These are phyloP conservation scores for Tilapia sparmanii DNA, from an alignment of 2,113 vertebrate species.

Conservation along the genomic window DNA sequence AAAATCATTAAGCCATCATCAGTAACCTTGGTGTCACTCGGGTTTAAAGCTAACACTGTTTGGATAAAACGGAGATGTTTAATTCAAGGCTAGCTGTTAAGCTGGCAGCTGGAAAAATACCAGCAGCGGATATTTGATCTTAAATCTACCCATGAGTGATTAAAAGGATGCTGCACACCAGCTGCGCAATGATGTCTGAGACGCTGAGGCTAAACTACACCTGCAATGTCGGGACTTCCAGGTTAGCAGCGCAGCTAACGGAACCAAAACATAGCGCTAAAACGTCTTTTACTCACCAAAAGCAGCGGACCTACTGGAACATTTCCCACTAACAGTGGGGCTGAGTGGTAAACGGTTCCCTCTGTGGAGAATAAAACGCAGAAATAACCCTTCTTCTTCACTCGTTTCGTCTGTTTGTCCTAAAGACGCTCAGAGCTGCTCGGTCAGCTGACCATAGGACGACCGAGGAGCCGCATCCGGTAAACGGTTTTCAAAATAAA, in stretches of 20 bases:
- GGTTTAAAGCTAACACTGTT: background rate
- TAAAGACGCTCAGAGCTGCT: background rate
- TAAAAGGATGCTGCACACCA: background rate
- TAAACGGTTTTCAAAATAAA: background rate
- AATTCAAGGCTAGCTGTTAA: background rate
- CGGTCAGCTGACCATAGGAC: constrained; percentile 56
- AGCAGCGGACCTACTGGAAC: constrained; percentile 12
- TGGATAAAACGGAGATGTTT: background rate
- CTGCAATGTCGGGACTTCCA: constrained; percentile 43
- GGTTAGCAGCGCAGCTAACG: constrained; percentile 5
- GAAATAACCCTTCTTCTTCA: background rate
- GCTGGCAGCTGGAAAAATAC: background rate
- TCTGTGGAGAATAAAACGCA: background rate
- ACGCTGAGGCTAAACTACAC: background rate
- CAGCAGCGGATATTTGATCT: background rate
- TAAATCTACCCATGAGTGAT: background rate
- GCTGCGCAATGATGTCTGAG: background rate
- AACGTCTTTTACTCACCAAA: constrained; percentile 19
- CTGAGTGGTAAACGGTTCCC: background rate
- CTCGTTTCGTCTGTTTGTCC: constrained; percentile 30
- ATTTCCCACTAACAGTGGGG: background rate
- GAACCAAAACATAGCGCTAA: background rate
- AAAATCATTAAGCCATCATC: background rate
- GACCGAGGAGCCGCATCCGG: background rate
- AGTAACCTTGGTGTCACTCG: background rate